A percentile compares a stretch with the other conserved stretches of the same genome.
These are phyloP conservation scores for Epirrita christyi DNA, from an alignment of 2,888 invertebrate genomes.

Conservation along the genomic window DNA sequence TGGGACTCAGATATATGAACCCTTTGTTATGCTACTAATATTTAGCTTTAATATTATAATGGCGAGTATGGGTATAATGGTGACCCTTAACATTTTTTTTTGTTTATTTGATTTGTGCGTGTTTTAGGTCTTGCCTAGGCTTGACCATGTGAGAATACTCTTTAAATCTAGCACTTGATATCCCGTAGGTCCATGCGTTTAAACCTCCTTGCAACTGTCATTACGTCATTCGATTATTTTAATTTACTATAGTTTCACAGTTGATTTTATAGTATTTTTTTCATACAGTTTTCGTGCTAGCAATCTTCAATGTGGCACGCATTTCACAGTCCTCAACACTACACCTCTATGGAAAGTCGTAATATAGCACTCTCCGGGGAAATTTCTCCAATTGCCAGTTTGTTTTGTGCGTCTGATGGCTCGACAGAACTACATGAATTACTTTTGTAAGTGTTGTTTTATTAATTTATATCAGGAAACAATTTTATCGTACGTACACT, in stretches of 20 bases:
- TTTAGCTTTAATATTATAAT: too few relatives aligned
- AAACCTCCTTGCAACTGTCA: too few relatives aligned
- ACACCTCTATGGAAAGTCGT: conserved; percentile 66
- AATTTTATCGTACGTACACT: not conserved
- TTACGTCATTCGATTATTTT: too few relatives aligned
- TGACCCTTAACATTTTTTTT: too few relatives aligned
- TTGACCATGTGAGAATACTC: too few relatives aligned
- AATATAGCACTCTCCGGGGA: conserved; percentile 71
- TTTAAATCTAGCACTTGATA: too few relatives aligned
- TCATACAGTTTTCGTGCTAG: not conserved
- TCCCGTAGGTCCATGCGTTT: too few relatives aligned
- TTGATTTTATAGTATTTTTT: not conserved
- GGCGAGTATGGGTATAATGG: too few relatives aligned
- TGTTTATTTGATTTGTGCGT: too few relatives aligned
- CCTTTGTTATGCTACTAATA: not conserved
- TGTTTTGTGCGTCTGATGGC: conserved; percentile 71
- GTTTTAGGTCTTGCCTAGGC: too few relatives aligned
- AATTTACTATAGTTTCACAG: too few relatives aligned
- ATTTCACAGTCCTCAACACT: not conserved
- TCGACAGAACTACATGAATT: conserved; percentile 58
- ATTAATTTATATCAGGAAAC: conserved; percentile 30
- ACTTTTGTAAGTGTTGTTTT: conserved; percentile 52
- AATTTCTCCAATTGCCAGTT: conserved; percentile 75
- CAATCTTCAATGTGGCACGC: conserved; percentile 2
- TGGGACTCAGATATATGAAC: not conserved